Evolutionary conservation across 2,888 invertebrate genomes (phyloP).

Genomic region (Perizoma flavofasciatum): DNA sequence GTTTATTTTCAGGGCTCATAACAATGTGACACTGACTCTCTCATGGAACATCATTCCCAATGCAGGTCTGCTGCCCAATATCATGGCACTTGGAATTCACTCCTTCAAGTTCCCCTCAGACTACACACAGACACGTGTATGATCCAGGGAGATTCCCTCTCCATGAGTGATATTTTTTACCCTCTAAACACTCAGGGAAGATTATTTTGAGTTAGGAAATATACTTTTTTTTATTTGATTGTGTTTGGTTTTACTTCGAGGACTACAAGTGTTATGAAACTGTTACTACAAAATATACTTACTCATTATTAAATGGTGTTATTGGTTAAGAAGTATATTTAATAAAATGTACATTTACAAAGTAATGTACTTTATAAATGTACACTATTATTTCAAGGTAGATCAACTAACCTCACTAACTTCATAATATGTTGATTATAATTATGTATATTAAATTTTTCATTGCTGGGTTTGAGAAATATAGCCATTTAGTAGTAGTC

Average conservation of each 20-base stretch:
- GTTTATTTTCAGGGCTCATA: slow-evolving; percentile 89
- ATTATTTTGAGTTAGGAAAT: slow-evolving; percentile 37
- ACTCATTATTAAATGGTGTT: slow-evolving; percentile 23
- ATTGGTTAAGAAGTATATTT: slow-evolving; percentile 9
- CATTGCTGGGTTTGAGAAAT: slow-evolving; percentile 7
- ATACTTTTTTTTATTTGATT: slow-evolving; percentile 49
- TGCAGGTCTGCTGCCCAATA: slow-evolving; percentile 96
- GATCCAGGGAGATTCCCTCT: slow-evolving; percentile 54
- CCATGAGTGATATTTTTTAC: slow-evolving; percentile 42
- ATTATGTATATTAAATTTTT: too few relatives aligned
- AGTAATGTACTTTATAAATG: too few relatives aligned
- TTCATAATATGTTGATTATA: too few relatives aligned
- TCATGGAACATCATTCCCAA: slow-evolving; percentile 99
- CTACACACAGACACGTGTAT: slow-evolving; percentile 87
- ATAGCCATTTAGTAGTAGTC: slow-evolving; percentile 18
- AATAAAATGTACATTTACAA: too few relatives aligned
- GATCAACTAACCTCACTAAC: too few relatives aligned
- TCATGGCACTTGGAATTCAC: slow-evolving; percentile 92
- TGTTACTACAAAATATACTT: slow-evolving; percentile 3
- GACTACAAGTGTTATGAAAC: slow-evolving; percentile 16
- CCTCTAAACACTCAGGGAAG: slow-evolving; percentile 35
- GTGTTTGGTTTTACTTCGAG: slow-evolving; percentile 33
- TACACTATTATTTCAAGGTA: too few relatives aligned
- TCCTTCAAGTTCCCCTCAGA: slow-evolving; percentile 95
- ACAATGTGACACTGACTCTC: slow-evolving; percentile 96